phyloP scores from a whole-genome alignment of 2,888 invertebrate genomes.

The Meteorus colon region DNA sequence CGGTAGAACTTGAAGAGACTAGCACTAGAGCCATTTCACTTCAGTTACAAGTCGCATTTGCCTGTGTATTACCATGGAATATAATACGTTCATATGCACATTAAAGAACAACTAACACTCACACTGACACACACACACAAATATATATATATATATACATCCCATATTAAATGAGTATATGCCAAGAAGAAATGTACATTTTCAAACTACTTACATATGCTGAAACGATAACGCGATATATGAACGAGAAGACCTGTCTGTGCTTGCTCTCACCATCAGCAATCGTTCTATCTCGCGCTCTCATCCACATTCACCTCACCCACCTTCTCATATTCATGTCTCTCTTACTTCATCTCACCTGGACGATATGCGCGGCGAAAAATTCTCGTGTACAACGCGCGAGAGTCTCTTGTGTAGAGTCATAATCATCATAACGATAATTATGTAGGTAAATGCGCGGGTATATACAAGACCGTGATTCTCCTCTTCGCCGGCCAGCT shows the following conservation, averaged over 20 bases:
- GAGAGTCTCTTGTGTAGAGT: slow-evolving; percentile 46
- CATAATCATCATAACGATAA: slow-evolving; percentile 70
- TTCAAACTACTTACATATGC: slow-evolving; percentile 10
- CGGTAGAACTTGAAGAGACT: slow-evolving; percentile 2
- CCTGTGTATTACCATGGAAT: slow-evolving; percentile 15
- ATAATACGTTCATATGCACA: slow-evolving; percentile 37
- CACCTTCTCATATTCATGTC: neutral
- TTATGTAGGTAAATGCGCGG: slow-evolving; percentile 69
- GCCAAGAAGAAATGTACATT: slow-evolving; percentile 11
- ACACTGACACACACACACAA: slow-evolving; percentile 27
- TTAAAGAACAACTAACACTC: slow-evolving; percentile 36
- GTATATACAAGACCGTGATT: slow-evolving; percentile 43
- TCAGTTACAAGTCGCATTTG: slow-evolving; percentile 20
- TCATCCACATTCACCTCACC: neutral
- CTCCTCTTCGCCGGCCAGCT: slow-evolving; percentile 66
- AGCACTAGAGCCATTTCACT: slow-evolving; percentile 15
- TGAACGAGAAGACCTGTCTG: slow-evolving; percentile 21
- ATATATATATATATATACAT: neutral
- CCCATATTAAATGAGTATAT: slow-evolving; percentile 9
- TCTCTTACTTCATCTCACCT: neutral
- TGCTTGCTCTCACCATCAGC: neutral
- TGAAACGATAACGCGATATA: slow-evolving; percentile 33
- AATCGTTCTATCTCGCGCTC: neutral
- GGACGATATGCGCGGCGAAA: neutral
- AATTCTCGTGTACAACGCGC: neutral